Percentiles rank a stretch among this genome's conserved stretches.
Conservation (phyloP, 2,797 vertebrate genomes). For the Chelonia mydas region DNA sequence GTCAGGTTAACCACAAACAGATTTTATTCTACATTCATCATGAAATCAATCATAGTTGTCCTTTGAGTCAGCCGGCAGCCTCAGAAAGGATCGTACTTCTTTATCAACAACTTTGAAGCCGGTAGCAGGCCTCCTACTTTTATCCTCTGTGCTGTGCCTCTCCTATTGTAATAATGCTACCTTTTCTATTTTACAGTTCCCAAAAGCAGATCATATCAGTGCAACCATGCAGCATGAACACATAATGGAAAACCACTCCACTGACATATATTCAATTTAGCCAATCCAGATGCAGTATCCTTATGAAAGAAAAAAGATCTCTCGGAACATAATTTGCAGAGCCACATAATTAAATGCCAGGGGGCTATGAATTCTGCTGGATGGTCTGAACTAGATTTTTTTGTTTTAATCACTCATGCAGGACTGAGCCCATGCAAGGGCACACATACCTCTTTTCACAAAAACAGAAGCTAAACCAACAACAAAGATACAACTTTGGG, state of each 20-base stretch:
- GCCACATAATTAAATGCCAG: constrained; percentile 85
- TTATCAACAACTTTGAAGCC: not conserved
- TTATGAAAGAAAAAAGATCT: constrained; percentile 68
- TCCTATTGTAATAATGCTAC: constrained; percentile 1
- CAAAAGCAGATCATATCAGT: constrained; percentile 46
- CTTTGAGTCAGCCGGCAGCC: constrained; percentile 26
- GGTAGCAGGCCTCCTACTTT: not conserved
- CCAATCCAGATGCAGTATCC: constrained; percentile 76
- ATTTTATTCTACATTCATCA: not conserved
- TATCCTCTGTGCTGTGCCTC: not conserved
- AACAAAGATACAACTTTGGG: not conserved
- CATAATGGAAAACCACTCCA: constrained; percentile 73
- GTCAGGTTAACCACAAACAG: not conserved
- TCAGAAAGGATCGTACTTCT: constrained; percentile 11
- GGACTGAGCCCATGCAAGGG: constrained; percentile 39
- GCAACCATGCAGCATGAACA: constrained; percentile 2
- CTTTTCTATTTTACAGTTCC: constrained; percentile 38
- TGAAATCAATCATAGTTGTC: constrained; percentile 12
- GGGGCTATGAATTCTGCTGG: constrained; percentile 75
- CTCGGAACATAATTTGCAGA: constrained; percentile 78
- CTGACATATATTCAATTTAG: constrained; percentile 84
- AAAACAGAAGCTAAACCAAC: constrained; percentile 11
- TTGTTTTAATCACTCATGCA: constrained; percentile 72
- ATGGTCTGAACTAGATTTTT: constrained; percentile 76
- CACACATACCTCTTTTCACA: not conserved